A percentile compares a stretch with the other conserved stretches of the same genome.
Evolutionary conservation across 2,888 invertebrate species (phyloP).

Genomic region (Tenthredo distinguenda): DNA sequence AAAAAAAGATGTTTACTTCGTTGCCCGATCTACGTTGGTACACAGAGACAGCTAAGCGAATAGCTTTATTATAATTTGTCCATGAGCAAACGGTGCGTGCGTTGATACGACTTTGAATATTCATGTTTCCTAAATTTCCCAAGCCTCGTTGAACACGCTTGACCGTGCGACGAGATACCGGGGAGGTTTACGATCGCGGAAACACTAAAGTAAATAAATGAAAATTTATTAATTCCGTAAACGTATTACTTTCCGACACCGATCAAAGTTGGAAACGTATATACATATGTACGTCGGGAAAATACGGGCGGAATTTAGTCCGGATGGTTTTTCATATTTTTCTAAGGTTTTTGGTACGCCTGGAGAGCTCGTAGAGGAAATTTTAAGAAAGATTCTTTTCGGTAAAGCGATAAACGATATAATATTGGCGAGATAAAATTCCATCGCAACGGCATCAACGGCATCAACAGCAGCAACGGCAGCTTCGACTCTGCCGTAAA

Average conservation of each 20-base stretch:
- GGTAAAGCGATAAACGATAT: constrained; percentile 24
- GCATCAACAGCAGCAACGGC: constrained; percentile 16
- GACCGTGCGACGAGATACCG: not conserved
- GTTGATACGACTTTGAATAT: constrained; percentile 43
- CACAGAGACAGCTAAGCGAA: not conserved
- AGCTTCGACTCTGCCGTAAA: constrained; percentile 39
- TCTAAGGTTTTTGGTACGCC: not conserved
- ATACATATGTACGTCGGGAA: not conserved
- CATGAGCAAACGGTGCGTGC: constrained; percentile 19
- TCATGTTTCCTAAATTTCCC: constrained; percentile 41
- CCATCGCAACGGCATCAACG: constrained; percentile 11
- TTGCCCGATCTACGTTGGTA: not conserved
- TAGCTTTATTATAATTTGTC: constrained; percentile 36
- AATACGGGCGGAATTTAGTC: not conserved
- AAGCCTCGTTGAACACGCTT: constrained; percentile 35
- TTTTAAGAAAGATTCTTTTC: not conserved
- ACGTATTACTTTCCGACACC: not conserved
- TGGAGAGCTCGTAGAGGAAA: not conserved
- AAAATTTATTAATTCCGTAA: not conserved
- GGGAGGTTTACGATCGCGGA: not conserved
- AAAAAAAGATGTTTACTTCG: not conserved
- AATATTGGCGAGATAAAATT: constrained; percentile 33
- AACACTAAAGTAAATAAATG: not conserved
- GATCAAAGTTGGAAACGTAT: not conserved
- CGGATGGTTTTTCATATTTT: not conserved